Percentiles rank a stretch among this genome's conserved stretches.
Conservation (phyloP, 2,113 vertebrate genomes). For the Canis aureus region DNA sequence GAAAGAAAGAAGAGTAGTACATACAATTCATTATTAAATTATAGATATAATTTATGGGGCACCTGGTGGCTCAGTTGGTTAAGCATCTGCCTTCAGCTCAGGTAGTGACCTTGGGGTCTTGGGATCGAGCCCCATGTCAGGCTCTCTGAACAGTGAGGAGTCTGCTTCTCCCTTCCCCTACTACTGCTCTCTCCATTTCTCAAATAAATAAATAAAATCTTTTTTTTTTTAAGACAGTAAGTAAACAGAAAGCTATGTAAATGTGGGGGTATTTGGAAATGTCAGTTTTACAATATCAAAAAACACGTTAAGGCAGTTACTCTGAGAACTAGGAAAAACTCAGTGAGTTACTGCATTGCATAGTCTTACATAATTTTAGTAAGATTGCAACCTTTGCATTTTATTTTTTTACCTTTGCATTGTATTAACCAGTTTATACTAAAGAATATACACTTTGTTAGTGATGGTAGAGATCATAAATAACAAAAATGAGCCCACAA, state of each 20-base stretch:
- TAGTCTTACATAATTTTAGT: not conserved
- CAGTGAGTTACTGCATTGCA: not conserved
- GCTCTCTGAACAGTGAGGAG: too few relatives aligned
- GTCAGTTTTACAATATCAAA: not conserved
- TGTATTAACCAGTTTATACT: not conserved
- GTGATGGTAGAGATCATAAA: not conserved
- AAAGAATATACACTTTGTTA: not conserved
- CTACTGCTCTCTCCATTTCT: too few relatives aligned
- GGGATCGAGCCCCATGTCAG: too few relatives aligned
- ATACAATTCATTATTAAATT: too few relatives aligned
- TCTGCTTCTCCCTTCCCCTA: too few relatives aligned
- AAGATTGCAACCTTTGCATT: not conserved
- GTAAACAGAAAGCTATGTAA: not conserved
- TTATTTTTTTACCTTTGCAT: not conserved
- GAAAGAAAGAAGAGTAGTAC: too few relatives aligned
- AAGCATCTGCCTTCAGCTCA: too few relatives aligned
- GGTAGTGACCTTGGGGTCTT: too few relatives aligned
- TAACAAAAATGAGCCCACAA: not conserved
- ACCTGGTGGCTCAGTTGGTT: too few relatives aligned
- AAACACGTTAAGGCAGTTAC: not conserved
- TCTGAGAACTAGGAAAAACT: not conserved
- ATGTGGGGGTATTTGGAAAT: slow-evolving; percentile 4
- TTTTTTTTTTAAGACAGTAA: not conserved
- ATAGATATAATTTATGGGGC: too few relatives aligned
- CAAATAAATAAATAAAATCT: too few relatives aligned